Base-by-base conservation (phyloP, 2,113 vertebrate genomes). In the Monarcha castaneiventris region DNA sequence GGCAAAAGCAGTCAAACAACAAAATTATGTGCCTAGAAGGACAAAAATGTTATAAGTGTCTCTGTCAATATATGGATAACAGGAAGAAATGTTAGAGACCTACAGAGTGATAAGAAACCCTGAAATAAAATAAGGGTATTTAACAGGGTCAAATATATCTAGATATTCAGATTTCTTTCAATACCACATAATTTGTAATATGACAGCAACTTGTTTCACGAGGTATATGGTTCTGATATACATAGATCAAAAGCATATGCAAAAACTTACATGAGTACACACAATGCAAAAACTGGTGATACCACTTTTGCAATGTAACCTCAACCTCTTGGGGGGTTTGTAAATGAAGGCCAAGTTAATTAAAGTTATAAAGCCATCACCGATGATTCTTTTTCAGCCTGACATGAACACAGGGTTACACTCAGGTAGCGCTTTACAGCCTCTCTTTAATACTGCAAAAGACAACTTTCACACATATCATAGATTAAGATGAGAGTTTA, bases 271-370 rank as follows among this genome's bases (percentile, higher is more conserved):
- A 10, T 2, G 6, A 67, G 4, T 46, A 64, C 15, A 1, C 26
- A 12, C 8, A 67, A 17, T 20, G 14, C 7, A 44, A 69, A 88
- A 84, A 13, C 16, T 17, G 10, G 9, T 84, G 44, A 44, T 21
- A 48, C 10, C 7, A 20, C 1, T 0, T 32, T 82, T 67, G 13
- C 3, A 2, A 7, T 7, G 7, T 58, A 67, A 33, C 14, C 12
- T 78, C 15, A 37, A 63, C 63, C 2, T 2, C 58, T 44, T 33
- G 23, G 43, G 59, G 52, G 11, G 14, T 35, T 87, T 30, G 27
- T 46, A 80, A 86, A 69, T 3, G 3, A 19, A 84, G 20, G 51
- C 7, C 19, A 20, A 73, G 32, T 66, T 64, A 41, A 79, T 27
- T 49, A 62, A 73, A 56, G 14, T 56, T 73, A 63, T 19, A 39